Conservation (phyloP, 2,797 vertebrate species). For the Spea hammondii region DNA sequence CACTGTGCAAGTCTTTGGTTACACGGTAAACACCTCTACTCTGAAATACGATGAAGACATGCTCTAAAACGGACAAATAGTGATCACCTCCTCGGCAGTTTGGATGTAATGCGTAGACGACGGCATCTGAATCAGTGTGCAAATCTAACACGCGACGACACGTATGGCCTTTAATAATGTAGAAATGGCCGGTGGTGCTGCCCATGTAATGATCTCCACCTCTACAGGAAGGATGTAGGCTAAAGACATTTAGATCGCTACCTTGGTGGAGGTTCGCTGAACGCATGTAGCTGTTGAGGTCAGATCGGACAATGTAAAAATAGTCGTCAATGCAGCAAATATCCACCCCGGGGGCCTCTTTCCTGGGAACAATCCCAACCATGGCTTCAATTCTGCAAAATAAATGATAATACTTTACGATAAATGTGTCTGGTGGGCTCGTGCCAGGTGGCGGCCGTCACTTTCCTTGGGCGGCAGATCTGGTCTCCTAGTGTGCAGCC, state of each 20-base stretch:
- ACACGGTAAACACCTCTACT: conserved; percentile 13
- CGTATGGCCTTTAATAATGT: conserved; percentile 35
- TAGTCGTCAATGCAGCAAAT: conserved; percentile 34
- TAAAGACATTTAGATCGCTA: conserved; percentile 9
- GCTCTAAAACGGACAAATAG: conserved; percentile 30
- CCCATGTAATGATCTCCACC: conserved; percentile 50
- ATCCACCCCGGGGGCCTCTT: conserved; percentile 29
- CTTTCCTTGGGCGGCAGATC: too few relatives aligned
- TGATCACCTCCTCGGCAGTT: conserved; percentile 47
- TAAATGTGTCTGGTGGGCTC: too few relatives aligned
- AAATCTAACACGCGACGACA: conserved; percentile 45
- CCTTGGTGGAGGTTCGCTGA: conserved; percentile 21
- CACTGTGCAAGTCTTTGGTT: conserved; percentile 24
- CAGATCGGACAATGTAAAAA: conserved; percentile 48
- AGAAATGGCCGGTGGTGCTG: conserved; percentile 30
- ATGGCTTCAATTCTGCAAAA: conserved; percentile 30
- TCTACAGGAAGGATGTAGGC: conserved; percentile 41
- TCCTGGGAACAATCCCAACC: conserved; percentile 42
- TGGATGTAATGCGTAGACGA: conserved; percentile 18
- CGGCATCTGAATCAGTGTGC: conserved; percentile 6
- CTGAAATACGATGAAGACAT: conserved; percentile 47
- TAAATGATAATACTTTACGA: background rate
- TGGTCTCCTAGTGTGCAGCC: too few relatives aligned
- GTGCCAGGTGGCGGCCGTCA: too few relatives aligned
- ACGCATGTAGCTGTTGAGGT: conserved; percentile 46